Percentiles rank a stretch among this genome's conserved stretches.
These are phyloP conservation scores for Ceyx cyanopectus DNA, from an alignment of 2,113 vertebrate genomes.

Conservation along the genomic window DNA sequence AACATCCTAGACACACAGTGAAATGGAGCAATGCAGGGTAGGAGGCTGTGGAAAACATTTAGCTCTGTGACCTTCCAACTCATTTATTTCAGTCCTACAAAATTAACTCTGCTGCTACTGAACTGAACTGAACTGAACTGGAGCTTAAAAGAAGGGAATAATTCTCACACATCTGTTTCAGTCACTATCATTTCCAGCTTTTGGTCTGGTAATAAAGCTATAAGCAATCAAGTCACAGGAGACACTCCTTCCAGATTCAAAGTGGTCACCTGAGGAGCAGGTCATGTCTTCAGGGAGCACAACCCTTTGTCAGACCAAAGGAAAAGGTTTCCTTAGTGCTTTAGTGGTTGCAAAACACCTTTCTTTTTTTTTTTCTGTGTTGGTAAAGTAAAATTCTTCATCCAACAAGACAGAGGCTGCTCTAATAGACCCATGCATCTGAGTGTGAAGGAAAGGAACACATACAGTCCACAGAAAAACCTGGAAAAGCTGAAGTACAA, in stretches of 20 bases:
- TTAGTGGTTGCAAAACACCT: not conserved
- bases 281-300: not conserved
- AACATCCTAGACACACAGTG: not conserved
- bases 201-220: not conserved
- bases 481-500: not conserved
- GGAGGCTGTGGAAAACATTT: constrained; percentile 40
- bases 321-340: not conserved
- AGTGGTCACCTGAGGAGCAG: not conserved
- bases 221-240: not conserved
- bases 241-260: not conserved
- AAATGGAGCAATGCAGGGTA: constrained; percentile 48
- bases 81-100: constrained; percentile 63
- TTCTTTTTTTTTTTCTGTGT: not conserved
- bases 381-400: constrained; percentile 20
- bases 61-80: constrained; percentile 56
- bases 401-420: not conserved
- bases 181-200: not conserved
- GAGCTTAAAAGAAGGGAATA: not conserved
- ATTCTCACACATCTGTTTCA: not conserved
- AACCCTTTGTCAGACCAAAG: not conserved
- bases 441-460: constrained; percentile 38
- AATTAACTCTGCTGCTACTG: constrained; percentile 57
- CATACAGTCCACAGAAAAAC: not conserved
- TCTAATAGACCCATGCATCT: constrained; percentile 11
- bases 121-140: not conserved